phyloP scores from a whole-genome alignment of 2,797 vertebrate genomes.

The Taenioides sp. region DNA sequence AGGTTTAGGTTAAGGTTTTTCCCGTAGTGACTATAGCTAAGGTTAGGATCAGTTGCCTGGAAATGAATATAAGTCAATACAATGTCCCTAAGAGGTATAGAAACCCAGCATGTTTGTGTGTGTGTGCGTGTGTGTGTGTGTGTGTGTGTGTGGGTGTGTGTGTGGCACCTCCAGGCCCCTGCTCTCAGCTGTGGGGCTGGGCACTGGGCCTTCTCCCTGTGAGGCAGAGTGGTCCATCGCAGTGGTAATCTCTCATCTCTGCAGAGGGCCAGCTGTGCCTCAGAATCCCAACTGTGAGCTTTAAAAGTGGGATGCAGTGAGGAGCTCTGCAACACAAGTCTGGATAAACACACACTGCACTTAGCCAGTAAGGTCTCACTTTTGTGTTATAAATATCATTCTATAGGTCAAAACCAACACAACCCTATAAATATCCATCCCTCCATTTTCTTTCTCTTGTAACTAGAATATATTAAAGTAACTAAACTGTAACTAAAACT shows the following conservation, averaged over 20 bases:
- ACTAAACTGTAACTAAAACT: too few relatives aligned
- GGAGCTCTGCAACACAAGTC: conserved; percentile 29
- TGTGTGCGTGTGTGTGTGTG: not conserved
- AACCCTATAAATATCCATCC: not conserved
- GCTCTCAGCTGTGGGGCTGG: conserved; percentile 60
- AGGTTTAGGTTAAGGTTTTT: too few relatives aligned
- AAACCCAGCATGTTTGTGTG: too few relatives aligned
- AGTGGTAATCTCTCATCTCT: conserved; percentile 61
- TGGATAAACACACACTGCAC: conserved; percentile 16
- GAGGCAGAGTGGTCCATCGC: conserved; percentile 56
- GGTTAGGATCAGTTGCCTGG: too few relatives aligned
- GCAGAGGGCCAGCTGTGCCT: conserved; percentile 62
- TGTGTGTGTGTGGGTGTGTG: not conserved
- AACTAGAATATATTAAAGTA: too few relatives aligned
- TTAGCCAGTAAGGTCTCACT: not conserved
- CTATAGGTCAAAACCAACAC: not conserved
- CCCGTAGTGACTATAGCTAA: too few relatives aligned
- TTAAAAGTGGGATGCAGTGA: conserved; percentile 31
- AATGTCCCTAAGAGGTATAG: too few relatives aligned
- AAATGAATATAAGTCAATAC: too few relatives aligned
- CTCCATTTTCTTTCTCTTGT: too few relatives aligned
- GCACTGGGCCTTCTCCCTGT: conserved; percentile 56
- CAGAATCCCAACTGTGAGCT: conserved; percentile 42
- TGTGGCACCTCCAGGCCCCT: conserved; percentile 53
- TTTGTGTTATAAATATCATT: not conserved